phyloP scores from a whole-genome alignment of 2,888 invertebrate species.

The Drosophila differens region DNA sequence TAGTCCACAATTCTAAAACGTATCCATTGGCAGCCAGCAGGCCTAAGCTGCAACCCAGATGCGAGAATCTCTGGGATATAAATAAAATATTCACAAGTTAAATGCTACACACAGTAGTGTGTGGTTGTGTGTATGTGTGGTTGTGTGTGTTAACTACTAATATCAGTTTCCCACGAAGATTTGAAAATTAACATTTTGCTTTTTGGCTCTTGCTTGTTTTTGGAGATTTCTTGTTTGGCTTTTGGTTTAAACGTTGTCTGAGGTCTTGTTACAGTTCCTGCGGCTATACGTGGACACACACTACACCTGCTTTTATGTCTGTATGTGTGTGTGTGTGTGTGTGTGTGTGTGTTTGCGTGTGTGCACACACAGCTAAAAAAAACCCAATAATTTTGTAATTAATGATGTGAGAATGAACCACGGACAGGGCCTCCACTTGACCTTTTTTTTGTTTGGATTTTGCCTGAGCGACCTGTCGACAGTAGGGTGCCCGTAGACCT shows the following conservation, averaged over 20 bases:
- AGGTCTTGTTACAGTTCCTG: slow-evolving; percentile 76
- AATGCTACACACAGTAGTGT: slow-evolving; percentile 31
- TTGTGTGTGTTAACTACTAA: slow-evolving; percentile 64
- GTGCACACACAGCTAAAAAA: slow-evolving; percentile 16
- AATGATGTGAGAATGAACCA: slow-evolving; percentile 81
- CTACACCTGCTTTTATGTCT: slow-evolving; percentile 51
- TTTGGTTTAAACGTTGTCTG: slow-evolving; percentile 43
- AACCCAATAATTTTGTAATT: slow-evolving; percentile 80
- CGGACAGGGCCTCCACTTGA: slow-evolving; percentile 67
- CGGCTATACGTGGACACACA: slow-evolving; percentile 60
- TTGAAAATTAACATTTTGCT: slow-evolving; percentile 80
- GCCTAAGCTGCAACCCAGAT: slow-evolving; percentile 24
- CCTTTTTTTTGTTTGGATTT: slow-evolving; percentile 49
- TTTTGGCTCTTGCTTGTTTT: slow-evolving; percentile 36
- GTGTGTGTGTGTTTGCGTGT: neutral
- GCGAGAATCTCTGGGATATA: slow-evolving; percentile 31
- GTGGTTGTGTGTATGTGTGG: too few species aligned
- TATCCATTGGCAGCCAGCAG: slow-evolving; percentile 66
- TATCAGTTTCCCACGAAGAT: slow-evolving; percentile 82
- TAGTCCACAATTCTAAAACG: slow-evolving; percentile 74
- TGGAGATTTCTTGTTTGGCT: slow-evolving; percentile 7
- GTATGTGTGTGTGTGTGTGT: slow-evolving; percentile 16
- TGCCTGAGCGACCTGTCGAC: slow-evolving; percentile 55
- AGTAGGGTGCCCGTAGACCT: slow-evolving; percentile 75
- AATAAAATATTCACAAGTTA: slow-evolving; percentile 31